Percentiles rank a stretch among this genome's conserved stretches.
Evolutionary conservation across 2,113 vertebrate genomes (phyloP).

Genomic region (Mormyrus iriodes): DNA sequence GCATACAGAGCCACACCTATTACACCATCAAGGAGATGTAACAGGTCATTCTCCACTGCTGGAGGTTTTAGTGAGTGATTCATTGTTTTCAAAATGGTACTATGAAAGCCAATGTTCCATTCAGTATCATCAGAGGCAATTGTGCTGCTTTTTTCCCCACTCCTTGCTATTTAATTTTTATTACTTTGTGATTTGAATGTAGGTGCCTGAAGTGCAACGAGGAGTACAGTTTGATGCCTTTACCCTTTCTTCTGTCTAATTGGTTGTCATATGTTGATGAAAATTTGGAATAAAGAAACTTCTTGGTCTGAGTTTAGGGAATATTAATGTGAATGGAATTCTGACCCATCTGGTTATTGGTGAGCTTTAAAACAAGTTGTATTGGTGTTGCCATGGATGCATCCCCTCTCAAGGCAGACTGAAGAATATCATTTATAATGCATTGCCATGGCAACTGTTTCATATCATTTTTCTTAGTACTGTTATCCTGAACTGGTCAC

Average conservation of each 20-base stretch:
- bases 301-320: not conserved
- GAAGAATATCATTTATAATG: constrained; percentile 53
- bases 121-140: not conserved
- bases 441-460: constrained; percentile 54
- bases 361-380: constrained; percentile 44
- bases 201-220: not conserved
- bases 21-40: not conserved
- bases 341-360: constrained; percentile 45
- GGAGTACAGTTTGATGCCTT: not conserved
- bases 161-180: not conserved
- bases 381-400: constrained; percentile 56
- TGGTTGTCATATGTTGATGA: not conserved
- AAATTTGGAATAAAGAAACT: not conserved
- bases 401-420: constrained; percentile 39
- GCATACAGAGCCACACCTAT: not conserved
- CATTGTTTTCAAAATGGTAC: not conserved
- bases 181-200: not conserved
- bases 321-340: not conserved
- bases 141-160: not conserved
- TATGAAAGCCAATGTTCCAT: not conserved
- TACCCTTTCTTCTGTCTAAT: not conserved
- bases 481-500: constrained; percentile 27
- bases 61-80: not conserved
- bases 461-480: constrained; percentile 30
- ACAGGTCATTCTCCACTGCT: not conserved